Evolutionary conservation across 2,888 invertebrate genomes (phyloP).

Genomic region (Choreutis nemorana): DNA sequence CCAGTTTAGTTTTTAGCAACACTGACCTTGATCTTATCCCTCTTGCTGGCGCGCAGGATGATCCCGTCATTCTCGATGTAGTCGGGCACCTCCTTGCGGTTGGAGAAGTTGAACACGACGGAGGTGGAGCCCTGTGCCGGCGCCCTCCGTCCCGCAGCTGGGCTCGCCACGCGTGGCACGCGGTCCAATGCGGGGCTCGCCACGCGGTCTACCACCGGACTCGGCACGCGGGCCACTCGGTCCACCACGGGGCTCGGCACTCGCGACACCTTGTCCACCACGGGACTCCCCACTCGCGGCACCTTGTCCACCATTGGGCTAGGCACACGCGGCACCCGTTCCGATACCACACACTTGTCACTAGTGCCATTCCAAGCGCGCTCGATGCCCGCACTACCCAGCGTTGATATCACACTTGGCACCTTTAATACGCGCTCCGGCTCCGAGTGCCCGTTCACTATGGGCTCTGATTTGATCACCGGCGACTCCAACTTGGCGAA

Average conservation of each 20-base stretch:
- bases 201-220: slow-evolving; percentile 30
- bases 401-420: slow-evolving; percentile 20
- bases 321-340: too few relatives aligned
- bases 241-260: too few relatives aligned
- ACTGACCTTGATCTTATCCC: slow-evolving; percentile 79
- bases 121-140: slow-evolving; percentile 66
- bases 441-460: slow-evolving; percentile 25
- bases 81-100: slow-evolving; percentile 86
- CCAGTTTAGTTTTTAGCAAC: too few relatives aligned
- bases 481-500: slow-evolving; percentile 7
- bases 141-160: slow-evolving; percentile 19
- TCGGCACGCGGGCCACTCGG: slow-evolving; percentile 46
- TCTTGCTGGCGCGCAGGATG: slow-evolving; percentile 71
- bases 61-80: slow-evolving; percentile 91
- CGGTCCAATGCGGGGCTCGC: slow-evolving; percentile 29
- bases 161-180: slow-evolving; percentile 16
- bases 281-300: slow-evolving; percentile 13
- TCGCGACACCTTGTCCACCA: too few relatives aligned
- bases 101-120: slow-evolving; percentile 88
- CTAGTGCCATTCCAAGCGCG: slow-evolving; percentile 40
- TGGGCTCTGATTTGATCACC: slow-evolving; percentile 13
- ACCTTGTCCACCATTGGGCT: slow-evolving; percentile 14
- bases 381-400: slow-evolving; percentile 37
- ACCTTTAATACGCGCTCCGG: slow-evolving; percentile 13
- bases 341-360: slow-evolving; percentile 18